Evolutionary conservation across 1,140 invertebrate species (phyloP).

Genomic region (Thaumetopoea pityocampa): DNA sequence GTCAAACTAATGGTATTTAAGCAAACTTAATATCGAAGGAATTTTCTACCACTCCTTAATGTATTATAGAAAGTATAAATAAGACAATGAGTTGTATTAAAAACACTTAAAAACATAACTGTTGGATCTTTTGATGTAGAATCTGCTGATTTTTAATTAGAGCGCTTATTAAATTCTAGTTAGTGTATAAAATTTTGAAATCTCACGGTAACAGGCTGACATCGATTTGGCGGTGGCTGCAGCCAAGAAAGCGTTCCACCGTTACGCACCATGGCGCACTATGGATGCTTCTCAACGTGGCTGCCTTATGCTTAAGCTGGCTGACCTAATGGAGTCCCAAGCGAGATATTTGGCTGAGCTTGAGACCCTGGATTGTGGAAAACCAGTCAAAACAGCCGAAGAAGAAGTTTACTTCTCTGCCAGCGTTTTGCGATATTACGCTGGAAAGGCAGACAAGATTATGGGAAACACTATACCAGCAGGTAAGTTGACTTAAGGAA

Average conservation of each 20-base stretch:
- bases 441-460: conserved; percentile 87
- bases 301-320: conserved; percentile 76
- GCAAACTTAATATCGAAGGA: too few relatives aligned
- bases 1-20: too few relatives aligned
- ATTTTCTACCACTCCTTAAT: too few relatives aligned
- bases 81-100: too few relatives aligned
- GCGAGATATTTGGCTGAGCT: conserved; percentile 79
- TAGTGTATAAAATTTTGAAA: too few relatives aligned
- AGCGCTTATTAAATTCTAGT: too few relatives aligned
- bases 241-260: conserved; percentile 84
- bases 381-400: conserved; percentile 78
- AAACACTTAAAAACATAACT: too few relatives aligned
- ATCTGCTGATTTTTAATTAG: too few relatives aligned
- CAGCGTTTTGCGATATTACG: conserved; percentile 81
- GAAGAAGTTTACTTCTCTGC: conserved; percentile 77
- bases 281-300: conserved; percentile 84
- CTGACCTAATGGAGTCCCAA: conserved; percentile 84
- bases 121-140: too few relatives aligned
- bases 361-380: conserved; percentile 87
- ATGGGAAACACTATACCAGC: conserved; percentile 76
- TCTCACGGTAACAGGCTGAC: conserved; percentile 84
- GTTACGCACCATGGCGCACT: conserved; percentile 83
- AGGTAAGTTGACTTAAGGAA: conserved; percentile 32
- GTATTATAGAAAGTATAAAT: too few relatives aligned
- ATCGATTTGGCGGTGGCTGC: conserved; percentile 89